Percentiles rank a stretch among this genome's conserved stretches.
Evolutionary conservation across 2,113 vertebrate genomes (phyloP).

Genomic region (Cebidichthys violaceus): DNA sequence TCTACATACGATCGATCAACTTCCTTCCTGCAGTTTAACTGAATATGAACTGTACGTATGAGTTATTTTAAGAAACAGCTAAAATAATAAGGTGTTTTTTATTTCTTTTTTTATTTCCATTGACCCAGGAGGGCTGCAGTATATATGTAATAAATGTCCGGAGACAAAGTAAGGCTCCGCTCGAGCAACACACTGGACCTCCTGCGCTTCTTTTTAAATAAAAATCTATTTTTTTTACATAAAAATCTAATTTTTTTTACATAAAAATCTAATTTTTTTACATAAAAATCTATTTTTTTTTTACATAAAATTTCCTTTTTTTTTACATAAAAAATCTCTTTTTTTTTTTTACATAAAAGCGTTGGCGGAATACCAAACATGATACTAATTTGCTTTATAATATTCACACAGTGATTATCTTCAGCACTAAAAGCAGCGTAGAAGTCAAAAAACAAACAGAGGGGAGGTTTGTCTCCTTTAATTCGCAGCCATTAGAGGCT

Average conservation of each 20-base stretch:
- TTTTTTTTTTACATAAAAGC: slow-evolving; percentile 30
- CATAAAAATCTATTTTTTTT: too few species aligned
- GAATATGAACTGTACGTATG: too few species aligned
- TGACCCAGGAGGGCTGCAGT: neutral
- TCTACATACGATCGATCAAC: neutral
- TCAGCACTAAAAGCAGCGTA: neutral
- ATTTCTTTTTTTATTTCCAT: neutral
- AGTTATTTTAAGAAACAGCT: neutral
- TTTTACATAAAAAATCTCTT: too few species aligned
- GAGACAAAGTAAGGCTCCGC: neutral
- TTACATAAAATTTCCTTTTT: too few species aligned
- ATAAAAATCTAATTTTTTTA: too few species aligned
- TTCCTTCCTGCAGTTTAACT: neutral
- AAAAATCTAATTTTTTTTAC: too few species aligned
- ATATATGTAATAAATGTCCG: neutral
- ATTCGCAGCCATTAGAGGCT: slow-evolving; percentile 42
- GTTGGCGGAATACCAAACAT: slow-evolving; percentile 3
- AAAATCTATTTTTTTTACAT: too few species aligned
- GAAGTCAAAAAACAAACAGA: slow-evolving; percentile 11
- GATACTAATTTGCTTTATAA: slow-evolving; percentile 27
- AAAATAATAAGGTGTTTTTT: neutral
- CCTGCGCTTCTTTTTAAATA: neutral
- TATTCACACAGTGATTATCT: slow-evolving; percentile 34
- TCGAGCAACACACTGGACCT: neutral
- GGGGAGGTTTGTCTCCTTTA: slow-evolving; percentile 52